Evolutionary conservation across 2,888 invertebrate species (phyloP).

Genomic region (Pilophorus perplexus): DNA sequence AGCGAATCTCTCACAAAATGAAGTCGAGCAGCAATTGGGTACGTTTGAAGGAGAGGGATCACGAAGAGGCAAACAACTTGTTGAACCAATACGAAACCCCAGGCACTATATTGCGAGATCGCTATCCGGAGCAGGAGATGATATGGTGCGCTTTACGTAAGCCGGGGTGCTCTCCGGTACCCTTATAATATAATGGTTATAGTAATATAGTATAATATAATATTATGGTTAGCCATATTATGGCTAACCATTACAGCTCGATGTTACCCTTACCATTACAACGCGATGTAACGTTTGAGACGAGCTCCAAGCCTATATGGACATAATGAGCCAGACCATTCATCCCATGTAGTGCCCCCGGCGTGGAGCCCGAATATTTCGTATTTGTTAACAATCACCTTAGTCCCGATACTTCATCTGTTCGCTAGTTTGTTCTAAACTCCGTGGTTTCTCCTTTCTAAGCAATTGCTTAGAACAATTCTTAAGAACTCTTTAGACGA

Average conservation of each 20-base stretch:
- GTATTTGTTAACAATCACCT: slow-evolving; percentile 22
- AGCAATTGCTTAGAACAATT: too few relatives aligned
- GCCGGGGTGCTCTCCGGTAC: slow-evolving; percentile 28
- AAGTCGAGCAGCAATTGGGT: too few relatives aligned
- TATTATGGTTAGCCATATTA: too few relatives aligned
- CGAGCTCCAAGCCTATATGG: slow-evolving; percentile 31
- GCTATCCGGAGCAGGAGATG: slow-evolving; percentile 29
- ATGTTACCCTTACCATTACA: slow-evolving; percentile 34
- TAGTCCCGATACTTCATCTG: slow-evolving; percentile 22
- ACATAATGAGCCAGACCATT: slow-evolving; percentile 37
- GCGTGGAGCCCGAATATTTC: slow-evolving; percentile 17
- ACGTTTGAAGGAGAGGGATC: background rate
- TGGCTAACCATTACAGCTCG: slow-evolving; percentile 28
- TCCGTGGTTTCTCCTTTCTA: slow-evolving; percentile 10
- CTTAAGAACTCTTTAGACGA: too few relatives aligned
- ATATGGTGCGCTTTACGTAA: slow-evolving; percentile 36
- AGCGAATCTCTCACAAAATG: too few relatives aligned
- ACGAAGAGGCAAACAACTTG: slow-evolving; percentile 14
- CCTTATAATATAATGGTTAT: slow-evolving; percentile 13
- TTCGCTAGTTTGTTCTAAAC: slow-evolving; percentile 1
- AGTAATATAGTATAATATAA: too few relatives aligned
- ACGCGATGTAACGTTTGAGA: slow-evolving; percentile 31
- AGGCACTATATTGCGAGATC: slow-evolving; percentile 17
- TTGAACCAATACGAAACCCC: slow-evolving; percentile 23
- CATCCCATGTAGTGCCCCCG: slow-evolving; percentile 18